Evolutionary conservation across 2,797 vertebrate genomes (phyloP).

Genomic region (Onychomys torridus): DNA sequence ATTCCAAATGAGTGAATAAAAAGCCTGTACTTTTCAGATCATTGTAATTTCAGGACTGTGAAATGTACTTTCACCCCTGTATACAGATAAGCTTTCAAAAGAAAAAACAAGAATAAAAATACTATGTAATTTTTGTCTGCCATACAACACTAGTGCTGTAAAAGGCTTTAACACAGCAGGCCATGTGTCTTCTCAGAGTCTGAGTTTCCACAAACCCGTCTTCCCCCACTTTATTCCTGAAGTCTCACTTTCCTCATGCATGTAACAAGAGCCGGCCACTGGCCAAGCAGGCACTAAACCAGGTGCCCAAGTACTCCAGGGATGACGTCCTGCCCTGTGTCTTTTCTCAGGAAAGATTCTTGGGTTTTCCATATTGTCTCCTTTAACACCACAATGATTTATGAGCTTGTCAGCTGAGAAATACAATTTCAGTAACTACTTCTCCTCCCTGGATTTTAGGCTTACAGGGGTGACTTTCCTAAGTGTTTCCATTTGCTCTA

Average conservation of each 20-base stretch:
- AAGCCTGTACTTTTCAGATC: not conserved
- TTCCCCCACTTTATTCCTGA: not conserved
- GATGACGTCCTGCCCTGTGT: not conserved
- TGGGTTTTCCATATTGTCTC: too few relatives aligned
- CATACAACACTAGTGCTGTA: not conserved
- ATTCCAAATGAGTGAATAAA: constrained; percentile 22
- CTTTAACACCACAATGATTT: not conserved
- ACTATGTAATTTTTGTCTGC: not conserved
- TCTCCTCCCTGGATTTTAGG: not conserved
- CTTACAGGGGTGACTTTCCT: not conserved
- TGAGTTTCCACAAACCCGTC: not conserved
- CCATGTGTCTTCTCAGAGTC: not conserved
- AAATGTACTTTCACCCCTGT: constrained; percentile 17
- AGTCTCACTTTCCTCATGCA: not conserved
- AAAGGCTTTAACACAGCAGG: not conserved
- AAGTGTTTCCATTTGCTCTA: not conserved
- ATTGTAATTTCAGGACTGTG: constrained; percentile 39
- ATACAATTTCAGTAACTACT: not conserved
- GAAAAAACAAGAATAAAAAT: not conserved
- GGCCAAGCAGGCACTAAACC: not conserved
- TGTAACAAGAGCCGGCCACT: not conserved
- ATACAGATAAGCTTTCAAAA: constrained; percentile 13
- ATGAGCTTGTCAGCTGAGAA: not conserved
- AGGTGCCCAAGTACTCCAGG: not conserved
- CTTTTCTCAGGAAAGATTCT: not conserved